Evolutionary conservation across 2,797 vertebrate genomes (phyloP).

Genomic region (Catamblyrhynchus diadema): DNA sequence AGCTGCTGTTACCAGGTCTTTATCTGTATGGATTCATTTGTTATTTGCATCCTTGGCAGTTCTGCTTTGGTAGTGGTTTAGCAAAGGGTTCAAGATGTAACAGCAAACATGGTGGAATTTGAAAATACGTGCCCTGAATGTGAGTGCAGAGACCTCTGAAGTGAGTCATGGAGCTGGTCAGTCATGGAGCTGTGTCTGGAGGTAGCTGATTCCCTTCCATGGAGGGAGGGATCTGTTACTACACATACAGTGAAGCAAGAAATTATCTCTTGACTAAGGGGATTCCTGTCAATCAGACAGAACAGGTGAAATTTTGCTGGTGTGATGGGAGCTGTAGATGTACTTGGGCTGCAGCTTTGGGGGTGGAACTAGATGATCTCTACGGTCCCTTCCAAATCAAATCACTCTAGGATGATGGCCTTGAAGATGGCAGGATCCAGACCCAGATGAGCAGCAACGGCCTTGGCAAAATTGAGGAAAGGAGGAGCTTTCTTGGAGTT

Average conservation of each 20-base stretch:
- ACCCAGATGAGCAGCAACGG: neutral
- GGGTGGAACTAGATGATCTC: neutral
- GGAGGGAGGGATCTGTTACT: neutral
- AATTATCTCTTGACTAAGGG: neutral
- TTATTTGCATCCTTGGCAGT: neutral
- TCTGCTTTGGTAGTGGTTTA: neutral
- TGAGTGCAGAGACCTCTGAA: neutral
- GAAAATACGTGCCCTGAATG: rapidly evolving
- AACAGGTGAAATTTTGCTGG: rapidly evolving
- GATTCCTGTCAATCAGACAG: neutral
- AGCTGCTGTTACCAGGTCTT: neutral
- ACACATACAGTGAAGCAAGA: neutral
- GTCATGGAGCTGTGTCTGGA: neutral
- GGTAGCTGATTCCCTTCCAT: neutral
- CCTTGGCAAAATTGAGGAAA: neutral
- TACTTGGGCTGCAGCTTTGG: neutral
- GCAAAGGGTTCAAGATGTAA: neutral
- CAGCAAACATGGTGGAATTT: neutral
- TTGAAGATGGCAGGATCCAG: neutral
- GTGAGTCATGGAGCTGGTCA: neutral
- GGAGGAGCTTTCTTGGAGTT: neutral
- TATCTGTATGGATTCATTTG: neutral
- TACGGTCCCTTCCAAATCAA: neutral
- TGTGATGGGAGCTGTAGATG: neutral
- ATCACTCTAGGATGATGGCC: neutral